Base-by-base conservation (phyloP, 2,888 invertebrate species). In the Ephialtes manifestator region DNA sequence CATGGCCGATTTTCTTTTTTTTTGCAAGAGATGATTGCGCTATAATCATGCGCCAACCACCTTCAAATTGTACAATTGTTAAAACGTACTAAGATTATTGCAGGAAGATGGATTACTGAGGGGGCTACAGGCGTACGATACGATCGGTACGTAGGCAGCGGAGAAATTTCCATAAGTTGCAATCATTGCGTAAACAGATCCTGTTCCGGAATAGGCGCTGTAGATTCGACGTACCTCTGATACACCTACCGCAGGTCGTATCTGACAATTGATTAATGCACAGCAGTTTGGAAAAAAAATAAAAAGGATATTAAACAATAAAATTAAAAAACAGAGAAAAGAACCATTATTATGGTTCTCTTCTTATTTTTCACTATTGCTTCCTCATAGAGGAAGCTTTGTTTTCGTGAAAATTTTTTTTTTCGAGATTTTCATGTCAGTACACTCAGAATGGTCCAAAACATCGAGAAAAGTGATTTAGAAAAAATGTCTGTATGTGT, bases 101-200 rank as follows among this genome's bases (percentile, higher is more conserved):
- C 96, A 96, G 67, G 91, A 92, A 86, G 95, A 94, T 18, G 93
- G 92, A 75, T 94, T 94, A 2, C 93, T 90, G 8, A 94, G 74
- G 2, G 95, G 94, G 83, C 95, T 94, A 92, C 97, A 97, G 0
- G 95, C 96, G 90, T 97, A 97, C 0, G 96, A 96, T 70, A 95
- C 94, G 2, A 95, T 94, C 0, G 97, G 97, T 0, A 97, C 95
- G 91, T 97, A 97, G 3, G 96, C 95, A 0, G 96, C 95, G 86
- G 95, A 95, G 11, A 90, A 81, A 81, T 93, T 90, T 31, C 90
- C 92, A 88, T 92, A 94, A 18, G 91, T 94, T 4, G 96, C 96
- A 2, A 97, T 93, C 0, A 95, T 95, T 0, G 95, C 96, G 90
- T 95, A 96, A 60, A 96, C 94, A 0, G 95, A 95, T 2, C 96